phyloP scores from a whole-genome alignment of 1,140 invertebrate species.

The Philotrypesis tridentata region DNA sequence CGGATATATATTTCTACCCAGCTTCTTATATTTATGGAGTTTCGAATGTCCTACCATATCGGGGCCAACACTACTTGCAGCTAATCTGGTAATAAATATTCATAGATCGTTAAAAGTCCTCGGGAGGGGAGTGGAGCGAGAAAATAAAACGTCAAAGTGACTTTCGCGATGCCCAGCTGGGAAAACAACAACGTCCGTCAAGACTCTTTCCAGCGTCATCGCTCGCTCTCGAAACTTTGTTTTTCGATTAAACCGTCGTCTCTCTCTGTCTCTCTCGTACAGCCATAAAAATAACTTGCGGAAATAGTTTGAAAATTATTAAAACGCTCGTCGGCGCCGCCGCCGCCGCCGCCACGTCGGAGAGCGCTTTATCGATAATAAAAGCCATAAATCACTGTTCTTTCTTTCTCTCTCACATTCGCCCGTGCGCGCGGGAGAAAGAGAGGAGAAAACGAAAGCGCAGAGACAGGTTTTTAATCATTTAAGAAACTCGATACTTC shows the following conservation, averaged over 20 bases:
- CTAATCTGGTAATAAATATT: too few relatives aligned
- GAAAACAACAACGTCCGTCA: background rate
- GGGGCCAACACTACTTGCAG: too few relatives aligned
- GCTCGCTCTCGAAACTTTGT: background rate
- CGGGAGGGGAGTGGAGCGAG: too few relatives aligned
- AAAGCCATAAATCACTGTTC: conserved; percentile 45
- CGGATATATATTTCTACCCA: background rate
- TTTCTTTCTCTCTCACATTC: background rate
- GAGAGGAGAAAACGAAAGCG: conserved; percentile 14
- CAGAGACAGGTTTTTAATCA: conserved; percentile 53
- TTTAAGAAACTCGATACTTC: conserved; percentile 52
- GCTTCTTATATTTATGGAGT: background rate
- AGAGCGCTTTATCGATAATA: conserved; percentile 44
- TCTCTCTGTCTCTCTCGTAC: too few relatives aligned
- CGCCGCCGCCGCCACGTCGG: background rate
- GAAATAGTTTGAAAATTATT: conserved; percentile 41
- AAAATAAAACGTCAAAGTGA: background rate
- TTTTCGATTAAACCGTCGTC: background rate
- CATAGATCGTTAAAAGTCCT: too few relatives aligned
- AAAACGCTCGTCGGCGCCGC: background rate
- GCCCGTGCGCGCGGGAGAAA: background rate
- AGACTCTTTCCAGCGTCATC: background rate
- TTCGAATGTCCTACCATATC: background rate
- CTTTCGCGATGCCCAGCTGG: background rate
- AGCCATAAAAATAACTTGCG: conserved; percentile 28